Evolutionary conservation across 2,888 invertebrate genomes (phyloP).

Genomic region (Achlya flavicornis): DNA sequence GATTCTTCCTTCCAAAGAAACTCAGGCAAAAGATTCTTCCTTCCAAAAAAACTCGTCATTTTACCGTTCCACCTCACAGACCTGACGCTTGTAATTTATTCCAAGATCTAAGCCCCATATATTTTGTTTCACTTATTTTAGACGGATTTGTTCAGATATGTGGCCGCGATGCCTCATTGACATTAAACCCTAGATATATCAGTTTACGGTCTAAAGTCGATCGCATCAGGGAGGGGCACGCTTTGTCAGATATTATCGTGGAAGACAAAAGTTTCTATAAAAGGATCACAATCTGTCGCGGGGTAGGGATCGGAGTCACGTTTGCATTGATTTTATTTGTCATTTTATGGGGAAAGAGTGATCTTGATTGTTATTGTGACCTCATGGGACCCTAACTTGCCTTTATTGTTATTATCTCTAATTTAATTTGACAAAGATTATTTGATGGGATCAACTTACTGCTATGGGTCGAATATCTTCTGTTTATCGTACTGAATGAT

Average conservation of each 20-base stretch:
- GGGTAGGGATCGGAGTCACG: conserved; percentile 7
- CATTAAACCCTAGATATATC: not conserved
- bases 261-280: conserved; percentile 10
- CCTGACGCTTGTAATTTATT: conserved; percentile 1
- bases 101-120: not conserved
- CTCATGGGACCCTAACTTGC: not conserved
- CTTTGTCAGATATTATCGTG: conserved; percentile 11
- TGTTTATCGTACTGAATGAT: too few relatives aligned
- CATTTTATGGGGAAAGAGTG: not conserved
- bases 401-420: not conserved
- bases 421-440: too few relatives aligned
- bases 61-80: not conserved
- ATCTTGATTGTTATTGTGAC: not conserved
- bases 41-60: not conserved
- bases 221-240: not conserved
- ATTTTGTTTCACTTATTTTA: conserved; percentile 14
- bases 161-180: not conserved
- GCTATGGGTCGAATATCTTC: too few relatives aligned
- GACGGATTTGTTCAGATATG: conserved; percentile 13
- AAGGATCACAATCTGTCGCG: conserved; percentile 11
- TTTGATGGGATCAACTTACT: too few relatives aligned
- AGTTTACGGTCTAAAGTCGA: not conserved
- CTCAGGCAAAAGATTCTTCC: too few relatives aligned
- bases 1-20: too few relatives aligned
- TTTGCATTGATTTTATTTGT: conserved; percentile 5